Evolutionary conservation across 2,797 vertebrate species (phyloP), one percentile per base, ranked within the genome.

Genomic region (Oceanodroma leucorhoa): DNA sequence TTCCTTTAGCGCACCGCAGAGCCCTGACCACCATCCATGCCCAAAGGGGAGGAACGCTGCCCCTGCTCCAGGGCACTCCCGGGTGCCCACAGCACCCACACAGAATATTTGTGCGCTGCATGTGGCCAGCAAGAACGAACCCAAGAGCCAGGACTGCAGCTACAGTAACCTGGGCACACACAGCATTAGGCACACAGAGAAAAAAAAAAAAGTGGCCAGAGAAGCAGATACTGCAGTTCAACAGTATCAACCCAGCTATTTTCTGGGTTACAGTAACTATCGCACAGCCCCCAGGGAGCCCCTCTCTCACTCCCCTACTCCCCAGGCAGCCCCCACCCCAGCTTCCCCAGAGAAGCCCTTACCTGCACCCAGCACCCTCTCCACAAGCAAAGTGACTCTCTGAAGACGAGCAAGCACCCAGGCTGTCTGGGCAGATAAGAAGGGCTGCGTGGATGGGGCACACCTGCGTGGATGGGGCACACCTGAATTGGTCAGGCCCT

Each of bases 331-430:
- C 48, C 46, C 55, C 13, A 6, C 27, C 9, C 40, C 36, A 24
- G 14, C 8, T 48, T 11, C 34, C 54, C 57, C 6, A 4, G 4
- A 11, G 5, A 6, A 41, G 2, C 15, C 3, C 81, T 69, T 57
- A 64, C 73, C 87, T 79, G 32, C 16, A 32, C 1, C 8, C 66
- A 16, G 34, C 0, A 23, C 4, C 6, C 3, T 6, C 36, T 8
- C 43, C 2, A 0, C 0, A 0, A 38, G n/a, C 22, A 8, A 1
- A 41, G 6, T 0, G 0, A 34, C 19, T 15, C 38, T 6, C 3
- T 0, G 4, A 4, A 1, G 0, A 10, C 1, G 0, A 3, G 0
- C 0, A 2, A 32, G 0, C 0, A 0, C 2, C 5, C 0, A 0
- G 0, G 0, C 12, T 12, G 60, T 21, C 38, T 46, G 76, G 24